Percentiles rank a stretch among this genome's conserved stretches.
phyloP scores from a whole-genome alignment of 1,140 invertebrate species.

The Trichonephila inaurata region DNA sequence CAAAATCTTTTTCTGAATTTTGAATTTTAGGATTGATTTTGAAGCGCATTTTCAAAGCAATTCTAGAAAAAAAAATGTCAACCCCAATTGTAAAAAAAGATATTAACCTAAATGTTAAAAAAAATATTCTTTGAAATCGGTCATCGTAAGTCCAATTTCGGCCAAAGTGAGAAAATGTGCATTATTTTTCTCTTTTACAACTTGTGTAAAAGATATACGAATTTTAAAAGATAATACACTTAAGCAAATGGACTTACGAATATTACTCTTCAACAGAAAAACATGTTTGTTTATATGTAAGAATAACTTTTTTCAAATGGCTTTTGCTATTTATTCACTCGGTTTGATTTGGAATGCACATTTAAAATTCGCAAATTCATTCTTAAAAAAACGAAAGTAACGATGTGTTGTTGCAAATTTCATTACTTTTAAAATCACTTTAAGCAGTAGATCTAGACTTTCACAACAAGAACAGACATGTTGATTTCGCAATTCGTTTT shows the following conservation, averaged over 20 bases:
- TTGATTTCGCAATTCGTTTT: neutral
- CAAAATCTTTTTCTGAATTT: slow-evolving; percentile 49
- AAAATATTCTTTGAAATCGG: no score
- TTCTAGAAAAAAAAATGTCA: no score
- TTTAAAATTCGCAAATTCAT: neutral
- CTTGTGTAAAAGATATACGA: no score
- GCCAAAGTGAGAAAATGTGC: slow-evolving; percentile 73
- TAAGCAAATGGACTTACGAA: slow-evolving; percentile 24
- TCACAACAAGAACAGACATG: neutral
- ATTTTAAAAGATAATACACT: neutral
- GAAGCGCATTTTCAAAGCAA: neutral
- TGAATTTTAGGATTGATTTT: slow-evolving; percentile 70
- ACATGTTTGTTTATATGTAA: neutral
- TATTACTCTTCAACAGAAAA: neutral
- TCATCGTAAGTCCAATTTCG: slow-evolving; percentile 12
- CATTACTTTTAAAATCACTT: neutral
- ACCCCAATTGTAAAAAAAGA: no score
- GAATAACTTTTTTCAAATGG: slow-evolving; percentile 74
- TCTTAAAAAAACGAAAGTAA: neutral
- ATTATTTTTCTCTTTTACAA: neutral
- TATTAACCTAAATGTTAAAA: no score
- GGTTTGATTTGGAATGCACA: neutral
- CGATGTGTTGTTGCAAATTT: neutral
- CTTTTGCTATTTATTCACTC: neutral
- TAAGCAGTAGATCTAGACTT: neutral